Percentiles rank a stretch among this genome's conserved stretches.
Evolutionary conservation across 2,113 vertebrate species (phyloP).

Genomic region (Phylloscopus whistleri): DNA sequence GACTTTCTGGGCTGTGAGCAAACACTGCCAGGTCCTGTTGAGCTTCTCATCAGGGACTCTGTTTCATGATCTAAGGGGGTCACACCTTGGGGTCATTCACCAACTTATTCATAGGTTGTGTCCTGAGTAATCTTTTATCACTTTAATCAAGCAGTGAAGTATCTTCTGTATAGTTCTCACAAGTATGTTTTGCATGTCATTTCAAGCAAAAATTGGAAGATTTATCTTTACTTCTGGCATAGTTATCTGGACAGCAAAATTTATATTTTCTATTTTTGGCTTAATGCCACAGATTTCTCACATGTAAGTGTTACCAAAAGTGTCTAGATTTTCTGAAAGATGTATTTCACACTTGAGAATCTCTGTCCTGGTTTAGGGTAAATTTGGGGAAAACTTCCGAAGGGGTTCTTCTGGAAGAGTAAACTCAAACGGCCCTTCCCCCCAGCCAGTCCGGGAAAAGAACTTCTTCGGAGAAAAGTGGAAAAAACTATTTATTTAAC

Average conservation of each 20-base stretch:
- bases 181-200: not conserved
- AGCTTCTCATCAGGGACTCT: not conserved
- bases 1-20: not conserved
- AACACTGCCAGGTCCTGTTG: not conserved
- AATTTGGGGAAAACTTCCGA: too few species aligned
- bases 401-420: too few species aligned
- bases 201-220: not conserved
- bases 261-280: not conserved
- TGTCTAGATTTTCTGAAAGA: constrained; percentile 8
- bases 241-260: not conserved
- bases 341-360: constrained; percentile 4
- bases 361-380: too few species aligned
- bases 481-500: too few species aligned
- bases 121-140: not conserved
- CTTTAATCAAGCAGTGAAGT: not conserved
- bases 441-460: too few species aligned
- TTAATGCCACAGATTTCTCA: constrained; percentile 12
- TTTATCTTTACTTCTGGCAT: constrained; percentile 16
- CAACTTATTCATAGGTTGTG: not conserved
- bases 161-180: not conserved
- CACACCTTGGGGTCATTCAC: not conserved
- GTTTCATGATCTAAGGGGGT: not conserved
- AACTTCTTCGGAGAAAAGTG: too few species aligned
- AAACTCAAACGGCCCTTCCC: too few species aligned
- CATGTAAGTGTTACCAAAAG: not conserved